phyloP scores from a whole-genome alignment of 1,140 invertebrate species.

The Pomacea maculata region DNA sequence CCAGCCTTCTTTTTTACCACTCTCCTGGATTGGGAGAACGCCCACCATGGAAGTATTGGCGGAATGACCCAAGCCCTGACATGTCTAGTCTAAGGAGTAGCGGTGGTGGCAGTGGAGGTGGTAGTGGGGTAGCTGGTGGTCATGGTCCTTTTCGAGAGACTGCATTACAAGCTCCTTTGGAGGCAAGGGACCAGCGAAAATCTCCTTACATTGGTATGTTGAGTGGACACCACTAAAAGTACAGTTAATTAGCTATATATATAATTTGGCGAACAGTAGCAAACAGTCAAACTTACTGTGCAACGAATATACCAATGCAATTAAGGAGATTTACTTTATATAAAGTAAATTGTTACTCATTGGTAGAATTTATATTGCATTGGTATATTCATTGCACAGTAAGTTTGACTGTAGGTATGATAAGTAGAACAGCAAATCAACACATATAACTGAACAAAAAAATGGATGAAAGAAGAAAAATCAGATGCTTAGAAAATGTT shows the following conservation, averaged over 20 bases:
- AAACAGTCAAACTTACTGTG: too few relatives aligned
- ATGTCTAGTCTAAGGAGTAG: background rate
- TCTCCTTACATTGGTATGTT: conserved; percentile 45
- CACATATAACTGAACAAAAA: too few relatives aligned
- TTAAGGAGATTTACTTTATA: too few relatives aligned
- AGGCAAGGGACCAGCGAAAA: conserved; percentile 45
- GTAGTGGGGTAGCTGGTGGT: conserved; percentile 10
- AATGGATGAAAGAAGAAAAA: too few relatives aligned
- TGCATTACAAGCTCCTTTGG: conserved; percentile 52
- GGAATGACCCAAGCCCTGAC: conserved; percentile 40
- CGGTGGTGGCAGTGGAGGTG: conserved; percentile 4
- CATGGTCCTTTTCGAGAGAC: conserved; percentile 55
- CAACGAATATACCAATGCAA: too few relatives aligned
- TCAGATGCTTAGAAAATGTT: background rate
- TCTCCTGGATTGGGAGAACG: conserved; percentile 28
- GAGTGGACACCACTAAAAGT: conserved; percentile 6
- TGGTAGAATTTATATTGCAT: too few relatives aligned
- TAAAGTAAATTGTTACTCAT: too few relatives aligned
- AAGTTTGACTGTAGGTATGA: too few relatives aligned
- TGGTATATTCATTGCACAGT: too few relatives aligned
- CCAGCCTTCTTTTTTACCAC: conserved; percentile 37
- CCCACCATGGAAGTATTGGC: conserved; percentile 58
- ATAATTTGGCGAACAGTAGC: background rate
- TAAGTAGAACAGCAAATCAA: too few relatives aligned
- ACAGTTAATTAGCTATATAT: too few relatives aligned